phyloP scores from a whole-genome alignment of 2,888 invertebrate genomes.

The Tachystola acroxantha region DNA sequence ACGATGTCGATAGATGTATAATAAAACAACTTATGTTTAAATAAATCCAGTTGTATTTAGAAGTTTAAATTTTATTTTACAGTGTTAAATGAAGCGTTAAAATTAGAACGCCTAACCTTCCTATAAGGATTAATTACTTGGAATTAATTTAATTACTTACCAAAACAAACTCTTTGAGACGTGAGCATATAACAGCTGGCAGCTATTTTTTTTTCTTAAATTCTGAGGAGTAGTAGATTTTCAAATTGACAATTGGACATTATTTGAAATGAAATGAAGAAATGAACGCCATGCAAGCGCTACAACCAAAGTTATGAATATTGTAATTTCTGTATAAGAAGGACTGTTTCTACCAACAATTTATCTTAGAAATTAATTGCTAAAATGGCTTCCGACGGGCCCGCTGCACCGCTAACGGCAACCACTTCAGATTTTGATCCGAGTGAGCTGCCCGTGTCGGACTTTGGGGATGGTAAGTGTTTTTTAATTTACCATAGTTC shows the following conservation, averaged over 20 bases:
- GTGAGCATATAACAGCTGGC: too few species aligned
- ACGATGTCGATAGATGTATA: too few species aligned
- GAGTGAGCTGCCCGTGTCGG: constrained; percentile 30
- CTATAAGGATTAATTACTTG: too few species aligned
- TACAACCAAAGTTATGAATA: constrained; percentile 10
- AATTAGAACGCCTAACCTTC: too few species aligned
- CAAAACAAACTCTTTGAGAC: too few species aligned
- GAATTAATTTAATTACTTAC: too few species aligned
- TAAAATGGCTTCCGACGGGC: background rate
- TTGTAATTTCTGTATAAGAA: constrained; percentile 17
- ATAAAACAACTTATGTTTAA: too few species aligned
- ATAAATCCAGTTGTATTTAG: too few species aligned
- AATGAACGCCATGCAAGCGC: constrained; percentile 41
- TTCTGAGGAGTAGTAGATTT: too few species aligned
- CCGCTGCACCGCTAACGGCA: constrained; percentile 14
- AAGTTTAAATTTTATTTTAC: too few species aligned
- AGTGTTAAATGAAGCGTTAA: too few species aligned
- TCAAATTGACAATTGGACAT: constrained; percentile 32
- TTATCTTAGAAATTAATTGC: constrained; percentile 10
- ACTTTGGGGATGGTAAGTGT: constrained; percentile 27
- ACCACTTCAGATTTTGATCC: constrained; percentile 26
- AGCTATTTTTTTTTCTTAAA: too few species aligned
- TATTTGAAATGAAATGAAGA: constrained; percentile 49
- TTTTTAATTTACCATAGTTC: background rate
- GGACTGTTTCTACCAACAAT: constrained; percentile 50